These are phyloP conservation scores for Strongylocentrotus purpuratus DNA, from an alignment of 35 echinoderm and acorn worm species.

Conservation along the genomic window DNA sequence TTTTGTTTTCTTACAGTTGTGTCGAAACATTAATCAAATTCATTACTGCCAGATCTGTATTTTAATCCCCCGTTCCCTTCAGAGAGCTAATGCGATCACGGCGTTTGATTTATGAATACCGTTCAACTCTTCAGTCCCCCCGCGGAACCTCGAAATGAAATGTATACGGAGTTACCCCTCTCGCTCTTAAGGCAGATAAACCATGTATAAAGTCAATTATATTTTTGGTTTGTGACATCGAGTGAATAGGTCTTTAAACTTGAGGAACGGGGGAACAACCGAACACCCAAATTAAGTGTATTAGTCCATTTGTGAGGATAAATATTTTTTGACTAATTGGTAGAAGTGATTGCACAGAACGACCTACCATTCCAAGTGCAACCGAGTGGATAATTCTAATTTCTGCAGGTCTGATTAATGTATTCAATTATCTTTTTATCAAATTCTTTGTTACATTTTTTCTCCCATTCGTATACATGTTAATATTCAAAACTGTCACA, in stretches of 20 bases:
- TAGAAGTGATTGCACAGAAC: background rate
- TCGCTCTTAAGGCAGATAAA: background rate
- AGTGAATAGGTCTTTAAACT: background rate
- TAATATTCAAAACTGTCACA: background rate
- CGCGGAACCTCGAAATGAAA: background rate
- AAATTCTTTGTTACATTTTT: background rate
- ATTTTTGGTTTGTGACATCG: background rate
- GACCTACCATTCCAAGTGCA: conserved; percentile 16
- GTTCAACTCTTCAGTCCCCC: background rate
- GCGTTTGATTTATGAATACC: conserved; percentile 10
- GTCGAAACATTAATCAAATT: conserved; percentile 13
- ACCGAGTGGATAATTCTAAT: conserved; percentile 31
- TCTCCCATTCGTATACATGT: background rate
- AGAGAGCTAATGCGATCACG: conserved; percentile 8
- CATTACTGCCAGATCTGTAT: conserved; percentile 2
- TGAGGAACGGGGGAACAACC: background rate
- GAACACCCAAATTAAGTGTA: background rate
- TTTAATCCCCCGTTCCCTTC: background rate
- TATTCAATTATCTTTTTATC: background rate
- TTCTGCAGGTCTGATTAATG: conserved; percentile 4
- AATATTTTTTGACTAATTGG: conserved; percentile 34
- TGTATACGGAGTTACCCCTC: background rate
- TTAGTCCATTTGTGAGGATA: background rate
- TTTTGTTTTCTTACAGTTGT: background rate
- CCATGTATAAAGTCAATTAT: background rate